phyloP scores from a whole-genome alignment of 2,888 invertebrate genomes.

The Lasioglossum vierecki region DNA sequence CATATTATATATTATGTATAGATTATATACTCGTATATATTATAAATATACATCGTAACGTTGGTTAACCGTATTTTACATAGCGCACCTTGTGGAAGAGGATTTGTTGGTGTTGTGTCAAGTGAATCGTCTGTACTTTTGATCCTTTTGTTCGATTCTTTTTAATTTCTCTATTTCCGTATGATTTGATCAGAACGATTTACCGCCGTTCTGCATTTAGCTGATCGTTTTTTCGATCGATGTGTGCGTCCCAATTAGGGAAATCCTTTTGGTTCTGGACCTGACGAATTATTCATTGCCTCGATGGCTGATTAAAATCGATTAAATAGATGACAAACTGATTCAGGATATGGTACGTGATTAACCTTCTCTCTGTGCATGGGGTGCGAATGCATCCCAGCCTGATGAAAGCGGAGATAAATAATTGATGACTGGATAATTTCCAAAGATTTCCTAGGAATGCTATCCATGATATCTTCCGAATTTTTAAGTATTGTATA shows the following conservation, averaged over 20 bases:
- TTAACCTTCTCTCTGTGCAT: background rate
- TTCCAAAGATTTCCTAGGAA: no score
- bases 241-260: constrained; percentile 28
- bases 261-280: constrained; percentile 55
- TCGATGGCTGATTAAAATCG: background rate
- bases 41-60: constrained; percentile 4
- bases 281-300: background rate
- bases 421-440: no score
- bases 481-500: no score
- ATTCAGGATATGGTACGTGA: background rate
- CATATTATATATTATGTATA: no score
- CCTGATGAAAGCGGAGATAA: no score
- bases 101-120: constrained; percentile 72
- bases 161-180: constrained; percentile 35
- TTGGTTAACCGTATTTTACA: constrained; percentile 51
- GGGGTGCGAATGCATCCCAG: no score
- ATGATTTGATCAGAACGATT: constrained; percentile 24
- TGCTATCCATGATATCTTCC: no score
- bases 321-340: background rate
- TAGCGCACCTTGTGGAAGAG: constrained; percentile 67
- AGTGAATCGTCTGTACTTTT: constrained; percentile 56
- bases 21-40: background rate
- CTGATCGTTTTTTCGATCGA: constrained; percentile 45
- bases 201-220: constrained; percentile 15
- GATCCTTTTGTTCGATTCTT: background rate